These are phyloP conservation scores for Hypomesus transpacificus DNA, from an alignment of 2,113 vertebrate genomes.

Conservation along the genomic window DNA sequence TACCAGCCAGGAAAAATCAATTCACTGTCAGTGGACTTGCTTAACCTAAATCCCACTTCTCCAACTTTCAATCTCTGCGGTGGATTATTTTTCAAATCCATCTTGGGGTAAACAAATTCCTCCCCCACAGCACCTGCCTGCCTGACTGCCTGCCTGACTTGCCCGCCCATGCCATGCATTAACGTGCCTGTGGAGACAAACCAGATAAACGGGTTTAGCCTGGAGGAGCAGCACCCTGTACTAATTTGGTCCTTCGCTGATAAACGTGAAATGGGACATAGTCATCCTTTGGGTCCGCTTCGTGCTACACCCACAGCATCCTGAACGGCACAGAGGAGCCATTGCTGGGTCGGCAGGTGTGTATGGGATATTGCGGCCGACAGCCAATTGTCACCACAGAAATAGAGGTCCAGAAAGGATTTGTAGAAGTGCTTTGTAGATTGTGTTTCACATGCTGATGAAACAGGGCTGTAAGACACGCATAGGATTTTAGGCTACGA, in stretches of 20 bases:
- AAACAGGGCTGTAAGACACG: constrained; percentile 26
- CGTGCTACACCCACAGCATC: constrained; percentile 2
- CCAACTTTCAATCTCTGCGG: neutral
- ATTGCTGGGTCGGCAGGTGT: neutral
- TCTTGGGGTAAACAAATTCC: neutral
- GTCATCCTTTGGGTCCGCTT: neutral
- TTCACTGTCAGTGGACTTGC: neutral
- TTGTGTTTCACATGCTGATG: constrained; percentile 47
- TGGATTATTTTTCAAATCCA: constrained; percentile 6
- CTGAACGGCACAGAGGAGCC: neutral
- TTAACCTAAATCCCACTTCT: neutral
- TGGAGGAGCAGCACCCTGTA: constrained; percentile 1
- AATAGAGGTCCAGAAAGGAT: neutral
- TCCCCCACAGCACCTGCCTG: neutral
- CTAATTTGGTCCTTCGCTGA: constrained; percentile 20
- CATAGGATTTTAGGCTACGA: neutral
- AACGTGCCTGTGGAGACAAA: neutral
- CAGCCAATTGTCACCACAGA: neutral
- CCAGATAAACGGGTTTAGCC: constrained; percentile 7
- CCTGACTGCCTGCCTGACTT: neutral
- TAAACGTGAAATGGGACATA: neutral
- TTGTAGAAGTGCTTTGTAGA: neutral
- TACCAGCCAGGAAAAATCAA: neutral
- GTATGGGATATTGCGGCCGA: constrained; percentile 37
- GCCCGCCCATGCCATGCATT: constrained; percentile 3